Conservation (phyloP, 2,113 vertebrate species). For the Zootoca vivipara region DNA sequence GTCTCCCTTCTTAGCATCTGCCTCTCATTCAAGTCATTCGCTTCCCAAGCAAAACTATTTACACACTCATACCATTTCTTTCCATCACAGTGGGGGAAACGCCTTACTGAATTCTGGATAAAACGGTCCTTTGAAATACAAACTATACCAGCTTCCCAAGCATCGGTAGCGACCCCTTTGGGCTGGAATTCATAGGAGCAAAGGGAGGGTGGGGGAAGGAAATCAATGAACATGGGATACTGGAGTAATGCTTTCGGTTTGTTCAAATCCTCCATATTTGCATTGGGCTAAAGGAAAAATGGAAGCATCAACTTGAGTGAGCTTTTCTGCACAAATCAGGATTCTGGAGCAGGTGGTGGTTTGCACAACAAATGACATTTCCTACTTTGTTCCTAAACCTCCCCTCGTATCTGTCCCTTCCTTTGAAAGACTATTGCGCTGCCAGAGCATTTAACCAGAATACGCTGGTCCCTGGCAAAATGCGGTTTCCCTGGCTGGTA, state of each 20-base stretch:
- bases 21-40: not conserved
- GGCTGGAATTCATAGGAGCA: too few species aligned
- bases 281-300: not conserved
- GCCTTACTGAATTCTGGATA: not conserved
- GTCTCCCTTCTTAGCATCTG: not conserved
- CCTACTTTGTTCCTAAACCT: not conserved
- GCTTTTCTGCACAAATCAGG: not conserved
- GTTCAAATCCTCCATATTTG: not conserved
- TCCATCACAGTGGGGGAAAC: not conserved
- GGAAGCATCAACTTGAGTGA: not conserved
- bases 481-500: not conserved
- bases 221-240: not conserved
- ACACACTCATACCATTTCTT: conserved; percentile 1
- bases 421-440: not conserved
- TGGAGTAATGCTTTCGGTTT: not conserved
- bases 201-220: not conserved
- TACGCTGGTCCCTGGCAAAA: not conserved
- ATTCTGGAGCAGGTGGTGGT: not conserved
- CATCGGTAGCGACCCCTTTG: not conserved
- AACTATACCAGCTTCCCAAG: not conserved
- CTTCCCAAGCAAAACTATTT: not conserved
- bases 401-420: not conserved
- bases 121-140: not conserved
- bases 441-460: not conserved
- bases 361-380: not conserved